Evolutionary conservation across 2,797 vertebrate genomes (phyloP).

Genomic region (Lerista edwardsae): DNA sequence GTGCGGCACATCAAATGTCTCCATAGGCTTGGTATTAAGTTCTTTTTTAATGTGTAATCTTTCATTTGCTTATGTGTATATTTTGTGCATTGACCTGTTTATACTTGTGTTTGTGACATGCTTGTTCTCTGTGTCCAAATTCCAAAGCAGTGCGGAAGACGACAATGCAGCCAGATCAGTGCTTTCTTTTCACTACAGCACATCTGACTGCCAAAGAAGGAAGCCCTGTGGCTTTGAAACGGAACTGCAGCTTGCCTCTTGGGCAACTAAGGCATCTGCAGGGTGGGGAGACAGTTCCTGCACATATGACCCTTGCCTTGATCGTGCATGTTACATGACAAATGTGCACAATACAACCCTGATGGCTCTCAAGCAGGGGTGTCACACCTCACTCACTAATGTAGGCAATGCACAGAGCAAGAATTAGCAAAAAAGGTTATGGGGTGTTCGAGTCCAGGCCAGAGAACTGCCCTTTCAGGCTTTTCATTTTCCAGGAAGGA

Average conservation of each 20-base stretch:
- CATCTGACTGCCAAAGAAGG: background rate
- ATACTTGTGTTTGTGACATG: background rate
- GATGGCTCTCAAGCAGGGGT: background rate
- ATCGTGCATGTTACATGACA: background rate
- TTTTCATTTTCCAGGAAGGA: too few species aligned
- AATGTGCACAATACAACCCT: background rate
- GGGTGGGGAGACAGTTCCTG: background rate
- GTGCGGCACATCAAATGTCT: background rate
- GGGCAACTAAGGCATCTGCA: background rate
- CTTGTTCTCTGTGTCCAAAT: background rate
- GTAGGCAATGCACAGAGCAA: too few species aligned
- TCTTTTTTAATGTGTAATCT: background rate
- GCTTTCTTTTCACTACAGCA: background rate
- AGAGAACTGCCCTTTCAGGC: too few species aligned
- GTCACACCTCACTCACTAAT: too few species aligned
- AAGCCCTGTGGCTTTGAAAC: background rate
- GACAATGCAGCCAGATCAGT: background rate
- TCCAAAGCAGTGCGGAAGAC: background rate
- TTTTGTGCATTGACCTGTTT: constrained; percentile 38
- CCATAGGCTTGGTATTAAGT: constrained; percentile 5
- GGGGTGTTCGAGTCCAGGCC: too few species aligned
- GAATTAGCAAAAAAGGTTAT: too few species aligned
- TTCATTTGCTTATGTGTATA: constrained; percentile 27
- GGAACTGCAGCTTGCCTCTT: background rate
- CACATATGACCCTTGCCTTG: background rate